phyloP scores from a whole-genome alignment of 2,797 vertebrate genomes.

The Acrocephalus scirpaceus region DNA sequence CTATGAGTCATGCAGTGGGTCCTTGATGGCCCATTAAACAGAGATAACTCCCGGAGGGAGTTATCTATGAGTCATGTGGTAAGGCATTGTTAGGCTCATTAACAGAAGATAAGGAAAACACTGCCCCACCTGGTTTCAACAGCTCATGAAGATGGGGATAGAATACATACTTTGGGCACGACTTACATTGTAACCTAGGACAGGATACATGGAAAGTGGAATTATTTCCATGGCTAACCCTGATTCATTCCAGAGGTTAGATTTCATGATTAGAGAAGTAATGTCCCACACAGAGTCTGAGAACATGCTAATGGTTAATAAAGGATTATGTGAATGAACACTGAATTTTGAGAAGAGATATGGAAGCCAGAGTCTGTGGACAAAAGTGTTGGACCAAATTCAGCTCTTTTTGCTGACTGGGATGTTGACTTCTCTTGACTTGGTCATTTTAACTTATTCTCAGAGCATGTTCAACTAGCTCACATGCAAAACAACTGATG shows the following conservation, averaged over 20 bases:
- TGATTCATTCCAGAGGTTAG: background rate
- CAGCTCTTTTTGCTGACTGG: background rate
- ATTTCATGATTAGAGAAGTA: background rate
- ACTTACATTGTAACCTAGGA: too few species aligned
- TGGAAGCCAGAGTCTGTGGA: background rate
- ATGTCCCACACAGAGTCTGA: background rate
- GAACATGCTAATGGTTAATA: background rate
- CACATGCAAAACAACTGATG: background rate
- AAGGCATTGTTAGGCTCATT: too few species aligned
- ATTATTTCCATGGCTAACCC: constrained; percentile 17
- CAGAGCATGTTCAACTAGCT: background rate
- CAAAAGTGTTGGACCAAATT: background rate
- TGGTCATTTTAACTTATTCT: background rate
- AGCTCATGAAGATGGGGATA: too few species aligned
- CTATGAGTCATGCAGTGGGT: too few species aligned
- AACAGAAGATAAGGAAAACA: too few species aligned
- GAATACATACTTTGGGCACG: too few species aligned
- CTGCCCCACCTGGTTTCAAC: too few species aligned
- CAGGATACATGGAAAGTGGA: background rate
- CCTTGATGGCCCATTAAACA: too few species aligned
- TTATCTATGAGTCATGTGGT: too few species aligned
- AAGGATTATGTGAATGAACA: background rate
- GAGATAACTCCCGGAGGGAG: too few species aligned
- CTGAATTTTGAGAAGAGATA: background rate
- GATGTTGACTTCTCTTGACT: background rate